Evolutionary conservation across 2,888 invertebrate genomes (phyloP).

Genomic region (Linyphia triangularis): DNA sequence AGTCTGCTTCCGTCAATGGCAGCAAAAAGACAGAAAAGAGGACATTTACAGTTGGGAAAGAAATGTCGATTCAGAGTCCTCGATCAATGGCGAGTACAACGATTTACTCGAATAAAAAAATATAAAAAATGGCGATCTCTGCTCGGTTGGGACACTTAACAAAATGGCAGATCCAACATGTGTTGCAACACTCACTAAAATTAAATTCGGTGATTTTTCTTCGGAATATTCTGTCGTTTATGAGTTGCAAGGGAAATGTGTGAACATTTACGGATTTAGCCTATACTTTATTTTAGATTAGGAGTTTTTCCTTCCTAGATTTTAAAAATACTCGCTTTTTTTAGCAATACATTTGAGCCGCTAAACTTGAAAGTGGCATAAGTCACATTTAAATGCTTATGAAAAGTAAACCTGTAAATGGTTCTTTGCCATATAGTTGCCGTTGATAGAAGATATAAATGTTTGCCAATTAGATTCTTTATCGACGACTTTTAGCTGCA

Average conservation of each 20-base stretch:
- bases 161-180: background rate
- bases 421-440: too few relatives aligned
- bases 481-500: too few relatives aligned
- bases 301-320: background rate
- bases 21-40: background rate
- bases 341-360: too few relatives aligned
- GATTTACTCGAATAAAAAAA: background rate
- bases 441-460: too few relatives aligned
- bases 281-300: background rate
- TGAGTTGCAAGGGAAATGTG: background rate
- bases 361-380: too few relatives aligned
- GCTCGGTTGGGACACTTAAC: background rate
- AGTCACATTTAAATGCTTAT: too few relatives aligned
- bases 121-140: background rate
- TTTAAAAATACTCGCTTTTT: too few relatives aligned
- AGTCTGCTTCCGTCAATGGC: background rate
- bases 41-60: background rate
- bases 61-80: background rate
- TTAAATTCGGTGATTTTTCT: background rate
- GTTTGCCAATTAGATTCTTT: too few relatives aligned
- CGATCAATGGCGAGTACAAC: background rate
- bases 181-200: background rate
- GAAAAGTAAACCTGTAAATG: too few relatives aligned
- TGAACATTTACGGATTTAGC: background rate
- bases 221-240: background rate